These are phyloP conservation scores for Catotricha subobsoleta DNA, from an alignment of 2,888 invertebrate genomes.

Conservation along the genomic window DNA sequence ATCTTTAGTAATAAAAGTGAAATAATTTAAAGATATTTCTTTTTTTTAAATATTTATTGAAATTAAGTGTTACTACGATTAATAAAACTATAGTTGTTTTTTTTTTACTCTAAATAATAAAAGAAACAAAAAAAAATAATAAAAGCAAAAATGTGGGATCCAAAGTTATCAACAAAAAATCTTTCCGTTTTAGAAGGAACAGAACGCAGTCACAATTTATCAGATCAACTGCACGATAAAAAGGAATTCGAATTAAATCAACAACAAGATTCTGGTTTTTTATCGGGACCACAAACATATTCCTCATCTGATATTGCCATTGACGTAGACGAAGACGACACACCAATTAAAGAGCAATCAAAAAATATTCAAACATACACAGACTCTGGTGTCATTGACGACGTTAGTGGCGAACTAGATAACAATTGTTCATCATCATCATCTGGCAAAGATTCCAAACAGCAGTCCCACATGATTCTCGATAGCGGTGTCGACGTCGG, in stretches of 20 bases:
- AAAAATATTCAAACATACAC: not conserved
- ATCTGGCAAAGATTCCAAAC: conserved; percentile 13
- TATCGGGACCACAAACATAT: conserved; percentile 29
- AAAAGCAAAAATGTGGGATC: too few species aligned
- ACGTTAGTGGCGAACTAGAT: conserved; percentile 12
- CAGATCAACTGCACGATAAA: too few species aligned
- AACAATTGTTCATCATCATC: conserved; percentile 11
- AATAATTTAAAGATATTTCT: too few species aligned
- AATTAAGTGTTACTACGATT: too few species aligned
- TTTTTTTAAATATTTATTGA: too few species aligned
- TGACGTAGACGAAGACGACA: not conserved
- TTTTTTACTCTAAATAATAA: too few species aligned
- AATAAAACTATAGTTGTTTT: too few species aligned
- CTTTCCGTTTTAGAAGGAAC: too few species aligned
- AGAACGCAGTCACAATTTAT: too few species aligned
- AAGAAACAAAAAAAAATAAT: too few species aligned
- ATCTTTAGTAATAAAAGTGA: too few species aligned
- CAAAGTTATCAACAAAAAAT: too few species aligned
- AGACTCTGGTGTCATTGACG: conserved; percentile 14
- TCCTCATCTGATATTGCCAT: conserved; percentile 9
- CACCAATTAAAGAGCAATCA: not conserved
- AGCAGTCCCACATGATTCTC: conserved; percentile 31
- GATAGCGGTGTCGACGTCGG: conserved; percentile 49
- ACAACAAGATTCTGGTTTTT: conserved; percentile 31
- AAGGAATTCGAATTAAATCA: conserved; percentile 1